Base-by-base conservation (phyloP, 2,888 invertebrate species). In the Drosophila mimetica region DNA sequence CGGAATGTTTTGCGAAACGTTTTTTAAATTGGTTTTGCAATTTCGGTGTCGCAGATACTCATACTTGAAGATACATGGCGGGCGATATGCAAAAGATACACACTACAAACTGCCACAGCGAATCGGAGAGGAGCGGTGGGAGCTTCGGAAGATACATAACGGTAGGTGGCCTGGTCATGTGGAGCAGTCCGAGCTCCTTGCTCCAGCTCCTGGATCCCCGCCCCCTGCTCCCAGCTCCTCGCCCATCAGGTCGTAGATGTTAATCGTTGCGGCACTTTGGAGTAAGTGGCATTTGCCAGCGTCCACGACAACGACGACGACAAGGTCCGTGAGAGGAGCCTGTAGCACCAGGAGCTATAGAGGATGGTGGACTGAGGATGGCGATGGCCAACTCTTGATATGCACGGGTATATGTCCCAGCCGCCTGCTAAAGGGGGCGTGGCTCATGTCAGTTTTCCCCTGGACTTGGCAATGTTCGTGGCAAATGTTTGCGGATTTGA, bases 401-500 rank as follows among this genome's bases (percentile, higher is more conserved):
- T 67, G 51, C 46, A 20, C 25, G 46, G 39, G 25, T 55, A 20
- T 41, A n/a, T 41, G 55, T 39, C 53, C 66, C 59, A 48, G 34
- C 42, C 61, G 54, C 37, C 66, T 39, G 59, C 60, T 36, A 25
- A 25, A 9, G 60, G 50, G 78, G 80, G 86, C 80, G 86, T 80
- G 78, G 74, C 72, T 51, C 80, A 63, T 78, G 83, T 75, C 83
- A 85, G 85, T 74, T 71, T 64, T 64, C 61, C 36, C 30, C 63
- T 58, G 71, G 59, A 71, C 69, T 69, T 63, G 63, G 64, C 65
- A 77, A 75, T 75, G 70, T 86, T 80, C 73, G 76, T 78, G 79
- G 87, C 77, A 75, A 84, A 86, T 89, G 86, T 87, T 88, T 88
- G 89, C 89, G 88, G 79, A 90, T 90, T 90, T 90, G 89, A 89